Conservation (phyloP, 1,140 invertebrate genomes). For the Magallana gigas region DNA sequence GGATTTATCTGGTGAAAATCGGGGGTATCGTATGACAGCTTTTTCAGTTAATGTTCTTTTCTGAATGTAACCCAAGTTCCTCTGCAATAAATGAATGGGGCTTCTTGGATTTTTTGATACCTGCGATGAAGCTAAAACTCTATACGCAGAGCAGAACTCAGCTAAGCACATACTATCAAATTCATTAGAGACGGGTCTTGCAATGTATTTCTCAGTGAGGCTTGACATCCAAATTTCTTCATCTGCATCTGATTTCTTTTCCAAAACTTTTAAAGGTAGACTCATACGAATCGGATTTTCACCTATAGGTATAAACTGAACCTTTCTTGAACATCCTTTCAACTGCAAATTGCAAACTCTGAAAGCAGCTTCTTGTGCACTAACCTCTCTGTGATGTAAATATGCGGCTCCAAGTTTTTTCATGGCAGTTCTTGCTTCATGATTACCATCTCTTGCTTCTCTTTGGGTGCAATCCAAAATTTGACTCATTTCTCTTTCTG, state of each 20-base stretch:
- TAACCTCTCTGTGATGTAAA: too few species aligned
- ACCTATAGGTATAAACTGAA: conserved; percentile 44
- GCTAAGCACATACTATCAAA: neutral
- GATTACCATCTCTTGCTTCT: too few species aligned
- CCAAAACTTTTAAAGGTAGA: conserved; percentile 6
- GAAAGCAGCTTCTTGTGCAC: conserved; percentile 46
- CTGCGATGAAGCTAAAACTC: conserved; percentile 47
- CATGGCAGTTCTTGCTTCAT: too few species aligned
- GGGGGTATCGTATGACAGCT: too few species aligned
- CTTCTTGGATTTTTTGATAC: neutral
- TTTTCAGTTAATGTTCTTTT: conserved; percentile 14
- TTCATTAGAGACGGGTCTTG: neutral
- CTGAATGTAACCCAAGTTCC: conserved; percentile 51
- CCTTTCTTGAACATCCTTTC: conserved; percentile 49
- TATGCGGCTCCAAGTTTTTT: too few species aligned
- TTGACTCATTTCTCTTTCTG: too few species aligned
- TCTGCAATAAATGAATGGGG: conserved; percentile 34
- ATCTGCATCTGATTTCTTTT: conserved; percentile 13
- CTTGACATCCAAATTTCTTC: conserved; percentile 44
- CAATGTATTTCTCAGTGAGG: conserved; percentile 41
- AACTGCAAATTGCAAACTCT: conserved; percentile 50
- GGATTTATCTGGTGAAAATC: too few species aligned
- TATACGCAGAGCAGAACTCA: conserved; percentile 53
- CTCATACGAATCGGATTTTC: conserved; percentile 46
- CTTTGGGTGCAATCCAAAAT: too few species aligned